phyloP scores from a whole-genome alignment of 2,888 invertebrate genomes.

The Pheosia tremula region DNA sequence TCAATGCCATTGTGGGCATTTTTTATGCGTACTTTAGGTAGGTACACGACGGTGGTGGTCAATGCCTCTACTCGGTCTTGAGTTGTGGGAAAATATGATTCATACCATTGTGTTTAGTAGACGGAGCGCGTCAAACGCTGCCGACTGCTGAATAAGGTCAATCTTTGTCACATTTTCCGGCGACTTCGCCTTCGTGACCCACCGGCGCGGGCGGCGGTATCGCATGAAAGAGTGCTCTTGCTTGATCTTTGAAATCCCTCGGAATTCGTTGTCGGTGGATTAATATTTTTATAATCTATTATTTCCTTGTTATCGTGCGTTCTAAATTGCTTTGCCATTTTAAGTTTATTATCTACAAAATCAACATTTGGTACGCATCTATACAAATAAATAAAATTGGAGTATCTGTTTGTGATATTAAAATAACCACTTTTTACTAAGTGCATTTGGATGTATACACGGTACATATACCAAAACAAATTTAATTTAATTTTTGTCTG shows the following conservation, averaged over 20 bases:
- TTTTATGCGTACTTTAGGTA: slow-evolving; percentile 16
- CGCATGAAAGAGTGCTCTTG: neutral
- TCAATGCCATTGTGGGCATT: slow-evolving; percentile 24
- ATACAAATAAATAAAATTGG: too few relatives aligned
- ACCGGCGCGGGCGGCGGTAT: slow-evolving; percentile 3
- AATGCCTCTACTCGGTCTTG: slow-evolving; percentile 41
- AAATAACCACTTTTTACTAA: too few relatives aligned
- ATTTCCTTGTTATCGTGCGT: neutral
- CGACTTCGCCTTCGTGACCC: slow-evolving; percentile 42
- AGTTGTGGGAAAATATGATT: slow-evolving; percentile 69
- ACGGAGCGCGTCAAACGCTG: slow-evolving; percentile 57
- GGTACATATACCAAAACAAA: too few relatives aligned
- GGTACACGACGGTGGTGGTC: slow-evolving; percentile 18
- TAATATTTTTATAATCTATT: neutral
- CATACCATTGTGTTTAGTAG: slow-evolving; percentile 65
- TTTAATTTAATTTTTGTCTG: too few relatives aligned
- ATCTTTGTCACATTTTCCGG: slow-evolving; percentile 61
- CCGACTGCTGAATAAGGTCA: slow-evolving; percentile 66
- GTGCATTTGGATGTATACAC: too few relatives aligned
- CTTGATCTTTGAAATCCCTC: neutral
- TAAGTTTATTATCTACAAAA: too few relatives aligned
- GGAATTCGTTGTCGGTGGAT: neutral
- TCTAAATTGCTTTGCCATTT: too few relatives aligned
- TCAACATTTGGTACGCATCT: too few relatives aligned
- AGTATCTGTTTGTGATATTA: too few relatives aligned